Evolutionary conservation across 2,888 invertebrate species (phyloP).

Genomic region (Aphodius granarius): DNA sequence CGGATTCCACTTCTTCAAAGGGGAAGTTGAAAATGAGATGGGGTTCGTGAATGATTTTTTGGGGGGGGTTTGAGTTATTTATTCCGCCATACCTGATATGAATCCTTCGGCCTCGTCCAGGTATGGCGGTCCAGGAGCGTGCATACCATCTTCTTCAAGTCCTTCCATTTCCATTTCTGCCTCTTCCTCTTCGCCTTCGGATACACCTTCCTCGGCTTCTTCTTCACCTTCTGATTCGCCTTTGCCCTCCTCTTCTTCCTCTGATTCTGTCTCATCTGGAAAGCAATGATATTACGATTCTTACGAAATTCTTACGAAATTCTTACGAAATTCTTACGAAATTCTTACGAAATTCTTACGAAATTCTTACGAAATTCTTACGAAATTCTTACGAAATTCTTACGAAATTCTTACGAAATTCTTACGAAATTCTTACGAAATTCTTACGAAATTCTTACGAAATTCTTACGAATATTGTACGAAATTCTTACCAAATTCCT

Average conservation of each 20-base stretch:
- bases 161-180: conserved; percentile 16
- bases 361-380: neutral
- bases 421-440: neutral
- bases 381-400: neutral
- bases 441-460: neutral
- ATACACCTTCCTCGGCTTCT: conserved; percentile 6
- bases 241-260: conserved; percentile 3
- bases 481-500: neutral
- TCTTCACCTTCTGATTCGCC: neutral
- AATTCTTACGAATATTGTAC: neutral
- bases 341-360: neutral
- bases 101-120: neutral
- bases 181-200: neutral
- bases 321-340: neutral
- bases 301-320: neutral
- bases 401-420: neutral
- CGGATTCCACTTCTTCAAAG: neutral
- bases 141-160: conserved; percentile 10
- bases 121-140: neutral
- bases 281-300: neutral
- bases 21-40: neutral
- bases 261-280: conserved; percentile 11
- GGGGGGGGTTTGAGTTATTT: neutral
- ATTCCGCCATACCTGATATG: neutral
- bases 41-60: neutral